Evolutionary conservation across 2,797 vertebrate species (phyloP), one percentile per base, ranked within the genome.

Genomic region (Sebastes oblongus): DNA sequence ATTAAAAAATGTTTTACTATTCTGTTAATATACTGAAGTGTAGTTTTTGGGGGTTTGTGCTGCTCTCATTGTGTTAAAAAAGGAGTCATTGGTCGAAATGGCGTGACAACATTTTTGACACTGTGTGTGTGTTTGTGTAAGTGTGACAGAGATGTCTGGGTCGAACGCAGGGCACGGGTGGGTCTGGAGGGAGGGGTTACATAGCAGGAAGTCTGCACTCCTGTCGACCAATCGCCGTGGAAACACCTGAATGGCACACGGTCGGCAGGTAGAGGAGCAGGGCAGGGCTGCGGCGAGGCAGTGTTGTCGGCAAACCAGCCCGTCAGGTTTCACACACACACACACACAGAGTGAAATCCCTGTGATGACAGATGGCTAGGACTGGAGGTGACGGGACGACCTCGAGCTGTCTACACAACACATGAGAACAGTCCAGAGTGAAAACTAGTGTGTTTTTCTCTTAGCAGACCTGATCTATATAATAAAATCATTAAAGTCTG

Each of bases 231-330:
- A 88, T 91, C 78, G 3, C 60, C 0, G n/a, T 55, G 73, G 75
- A 87, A 82, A 82, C 59, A 60, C 60, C 54, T 82, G 70, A 77
- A 77, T 72, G 83, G 70, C 77, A 75, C 77, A 78, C 22, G 34
- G 36, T 24, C 14, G 36, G 81, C 90, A 92, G 87, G 88, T 86
- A 78, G 78, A 88, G 81, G 66, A 7, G 73, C 65, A 18, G 81
- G 85, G 88, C 76, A 62, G 71, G 82, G 84, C 69, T 46, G 46
- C 12, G n/a, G 25, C 2, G 42, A 86, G 83, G 84, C 72, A 2
- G 82, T 3, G 82, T 75, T 86, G 80, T 66, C 39, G 84, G 84
- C 39, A 85, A 96, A 96, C 95, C 93, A 88, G 95, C 84, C 88
- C 3, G 30, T 94, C 95, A 89, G 92, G 95, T 95, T 95, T 93